Conservation (phyloP, 2,888 invertebrate genomes). For the Stenodera caucasica region DNA sequence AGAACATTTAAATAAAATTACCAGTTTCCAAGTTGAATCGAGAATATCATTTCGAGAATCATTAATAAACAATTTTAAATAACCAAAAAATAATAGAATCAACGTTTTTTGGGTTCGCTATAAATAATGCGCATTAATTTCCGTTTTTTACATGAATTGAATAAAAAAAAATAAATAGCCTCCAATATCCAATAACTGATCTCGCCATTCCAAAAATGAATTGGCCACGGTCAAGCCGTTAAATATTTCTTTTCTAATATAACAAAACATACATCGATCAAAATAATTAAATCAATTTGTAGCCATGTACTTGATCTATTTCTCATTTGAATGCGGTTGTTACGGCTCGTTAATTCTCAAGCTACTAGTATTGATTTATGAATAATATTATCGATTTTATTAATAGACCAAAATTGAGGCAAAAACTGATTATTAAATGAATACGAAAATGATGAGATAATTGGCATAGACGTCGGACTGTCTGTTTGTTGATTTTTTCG, state of each 20-base stretch:
- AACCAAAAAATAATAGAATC: not conserved
- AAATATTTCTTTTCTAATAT: not conserved
- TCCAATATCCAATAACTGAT: not conserved
- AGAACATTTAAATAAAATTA: not conserved
- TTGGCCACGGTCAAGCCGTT: constrained; percentile 18
- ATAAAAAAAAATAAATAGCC: not conserved
- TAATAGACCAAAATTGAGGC: not conserved
- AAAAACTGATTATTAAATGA: not conserved
- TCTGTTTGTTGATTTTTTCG: not conserved
- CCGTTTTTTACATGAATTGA: not conserved
- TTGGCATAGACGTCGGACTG: not conserved
- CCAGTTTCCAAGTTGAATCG: not conserved
- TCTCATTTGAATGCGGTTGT: constrained; percentile 30
- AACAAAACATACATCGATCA: not conserved
- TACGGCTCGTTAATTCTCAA: constrained; percentile 23
- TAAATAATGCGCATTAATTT: not conserved
- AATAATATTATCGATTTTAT: not conserved
- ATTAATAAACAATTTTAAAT: not conserved
- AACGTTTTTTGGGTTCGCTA: no score
- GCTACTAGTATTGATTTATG: constrained; percentile 2
- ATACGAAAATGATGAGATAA: constrained; percentile 16
- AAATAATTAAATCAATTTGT: not conserved
- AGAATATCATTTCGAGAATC: not conserved
- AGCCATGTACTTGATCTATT: constrained; percentile 37
- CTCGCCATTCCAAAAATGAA: constrained; percentile 11